Evolutionary conservation across 1,140 invertebrate species (phyloP).

Genomic region (Sinella curviseta): DNA sequence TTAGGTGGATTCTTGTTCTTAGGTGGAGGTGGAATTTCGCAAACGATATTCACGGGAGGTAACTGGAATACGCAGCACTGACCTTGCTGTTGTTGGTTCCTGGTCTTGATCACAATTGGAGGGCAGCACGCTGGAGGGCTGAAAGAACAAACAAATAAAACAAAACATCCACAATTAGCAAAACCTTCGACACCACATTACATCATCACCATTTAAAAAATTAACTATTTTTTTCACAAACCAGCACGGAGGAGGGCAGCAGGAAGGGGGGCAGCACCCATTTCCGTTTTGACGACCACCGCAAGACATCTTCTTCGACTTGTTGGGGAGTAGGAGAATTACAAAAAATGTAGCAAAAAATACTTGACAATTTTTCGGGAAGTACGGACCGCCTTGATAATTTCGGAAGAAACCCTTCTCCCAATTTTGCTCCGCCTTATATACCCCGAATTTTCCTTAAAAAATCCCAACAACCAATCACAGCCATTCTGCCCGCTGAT

Average conservation of each 20-base stretch:
- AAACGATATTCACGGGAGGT: constrained; percentile 49
- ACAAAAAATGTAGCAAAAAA: neutral
- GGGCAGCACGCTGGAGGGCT: constrained; percentile 32
- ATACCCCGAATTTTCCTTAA: neutral
- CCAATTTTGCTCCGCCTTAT: neutral
- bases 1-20: constrained; percentile 44
- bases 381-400: neutral
- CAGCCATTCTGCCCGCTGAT: too few relatives aligned
- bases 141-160: constrained; percentile 8
- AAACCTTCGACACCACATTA: neutral
- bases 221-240: too few relatives aligned
- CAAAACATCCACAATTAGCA: constrained; percentile 18
- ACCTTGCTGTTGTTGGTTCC: constrained; percentile 42
- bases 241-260: constrained; percentile 33
- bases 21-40: constrained; percentile 49
- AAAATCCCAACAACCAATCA: neutral
- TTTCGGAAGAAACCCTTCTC: neutral
- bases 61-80: constrained; percentile 50
- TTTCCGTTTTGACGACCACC: constrained; percentile 32
- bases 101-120: constrained; percentile 44
- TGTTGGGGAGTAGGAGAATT: neutral
- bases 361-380: neutral
- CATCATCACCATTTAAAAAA: neutral
- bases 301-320: constrained; percentile 43
- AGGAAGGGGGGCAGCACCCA: constrained; percentile 38